Percentiles rank a stretch among this genome's conserved stretches.
Evolutionary conservation across 2,888 invertebrate genomes (phyloP).

Genomic region (Gymnocheta viridis): DNA sequence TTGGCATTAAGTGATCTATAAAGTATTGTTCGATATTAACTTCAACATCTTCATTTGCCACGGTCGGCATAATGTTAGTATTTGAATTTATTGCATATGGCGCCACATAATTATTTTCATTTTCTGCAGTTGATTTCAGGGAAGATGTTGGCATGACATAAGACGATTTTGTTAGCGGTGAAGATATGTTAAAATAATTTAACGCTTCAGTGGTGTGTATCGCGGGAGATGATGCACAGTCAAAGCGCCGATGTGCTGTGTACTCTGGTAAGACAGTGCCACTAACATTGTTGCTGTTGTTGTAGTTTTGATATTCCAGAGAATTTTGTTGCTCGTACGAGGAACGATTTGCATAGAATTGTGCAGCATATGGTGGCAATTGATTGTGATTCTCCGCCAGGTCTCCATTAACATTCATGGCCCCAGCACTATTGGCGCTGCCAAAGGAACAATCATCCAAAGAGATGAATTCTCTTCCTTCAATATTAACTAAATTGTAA

Average conservation of each 20-base stretch:
- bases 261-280: slow-evolving; percentile 30
- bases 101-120: slow-evolving; percentile 65
- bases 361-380: slow-evolving; percentile 60
- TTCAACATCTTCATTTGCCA: slow-evolving; percentile 79
- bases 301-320: slow-evolving; percentile 64
- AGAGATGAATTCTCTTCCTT: slow-evolving; percentile 76
- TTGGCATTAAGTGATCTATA: slow-evolving; percentile 79
- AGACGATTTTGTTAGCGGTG: slow-evolving; percentile 62
- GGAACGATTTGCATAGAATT: slow-evolving; percentile 56
- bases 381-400: slow-evolving; percentile 51
- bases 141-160: slow-evolving; percentile 11
- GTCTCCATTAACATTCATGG: slow-evolving; percentile 41
- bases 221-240: slow-evolving; percentile 72
- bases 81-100: slow-evolving; percentile 35
- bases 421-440: neutral
- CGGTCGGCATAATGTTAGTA: slow-evolving; percentile 70
- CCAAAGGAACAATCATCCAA: slow-evolving; percentile 70
- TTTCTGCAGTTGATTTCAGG: slow-evolving; percentile 33
- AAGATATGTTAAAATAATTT: slow-evolving; percentile 77
- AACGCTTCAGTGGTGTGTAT: slow-evolving; percentile 79
- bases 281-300: slow-evolving; percentile 62
- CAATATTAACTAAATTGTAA: slow-evolving; percentile 76
- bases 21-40: slow-evolving; percentile 81
- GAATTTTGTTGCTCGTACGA: slow-evolving; percentile 58
- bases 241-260: slow-evolving; percentile 47